Base-by-base conservation (phyloP, 1,140 invertebrate species). In the Drosophila mauritiana region DNA sequence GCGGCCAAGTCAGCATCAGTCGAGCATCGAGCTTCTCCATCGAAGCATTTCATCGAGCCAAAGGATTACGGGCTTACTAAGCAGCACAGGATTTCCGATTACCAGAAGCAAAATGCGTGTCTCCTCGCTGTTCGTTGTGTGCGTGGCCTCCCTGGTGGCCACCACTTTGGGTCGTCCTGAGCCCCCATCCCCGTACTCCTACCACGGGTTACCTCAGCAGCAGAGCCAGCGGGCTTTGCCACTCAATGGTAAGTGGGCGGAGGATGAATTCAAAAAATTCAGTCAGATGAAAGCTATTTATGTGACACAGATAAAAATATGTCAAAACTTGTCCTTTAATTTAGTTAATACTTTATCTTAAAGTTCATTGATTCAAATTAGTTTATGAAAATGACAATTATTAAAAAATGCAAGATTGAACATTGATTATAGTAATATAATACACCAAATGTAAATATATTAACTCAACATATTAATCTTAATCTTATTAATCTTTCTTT, bases 151-250 rank as follows among this genome's bases (percentile, higher is more conserved):
- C 12, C 70, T 88, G 48, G 80, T 93, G 90, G 93, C 93, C 45
- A 90, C 93, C 79, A 93, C 92, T 80, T 91, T 92, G 78, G 94
- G 93, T 17, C 92, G 93, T 69, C 94, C 94, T 80, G 94, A 94
- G 91, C 93, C 94, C 3, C 93, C 93, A 84, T 93, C 93, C 6
- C 93, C 93, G 49, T 94, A 94, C 79, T 93, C 91, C 80, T 94
- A 94, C 90, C 93, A 93, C 78, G 92, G 93, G 82, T 89, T 89
- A 89, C 84, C 84, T 0, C 88, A 91, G 78, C 88, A 91, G 78
- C 89, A 94, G 92, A 83, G 75, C 49, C 89, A 88, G 67, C 76
- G 80, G 62, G 90, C 75, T 42, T 49, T 91, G 72, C 83, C 83
- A 51, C 51, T 81, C 15, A 91, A 90, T 69, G 86, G 90, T 91